Evolutionary conservation across 1,140 invertebrate genomes (phyloP), one percentile per base, ranked within the genome.

Genomic region (Elysia chlorotica): DNA sequence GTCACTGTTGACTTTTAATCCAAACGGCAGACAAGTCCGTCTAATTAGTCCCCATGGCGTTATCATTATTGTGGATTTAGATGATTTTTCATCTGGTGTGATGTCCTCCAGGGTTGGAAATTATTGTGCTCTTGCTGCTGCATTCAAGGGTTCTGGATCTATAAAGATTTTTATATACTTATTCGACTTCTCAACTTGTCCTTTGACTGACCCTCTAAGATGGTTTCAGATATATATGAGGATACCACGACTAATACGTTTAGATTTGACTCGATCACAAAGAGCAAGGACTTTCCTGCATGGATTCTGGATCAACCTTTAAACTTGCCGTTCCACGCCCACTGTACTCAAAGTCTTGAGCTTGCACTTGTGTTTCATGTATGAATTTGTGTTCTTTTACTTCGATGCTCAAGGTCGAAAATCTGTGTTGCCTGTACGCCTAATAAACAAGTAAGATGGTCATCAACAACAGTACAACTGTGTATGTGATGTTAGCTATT

Each of bases 201-300:
- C 75, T 71, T 5, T 30, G 30, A 30, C 73, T 53, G 30, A 48
- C 66, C 75, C 65, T 75, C 21, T 68, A 63, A n/a, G 75, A 75
- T 5, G 85, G 81, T 72, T 84, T 69, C 2, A 31, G 71, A 0
- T 84, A 75, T 65, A 71, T 71, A 65, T 31, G 56, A 87, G 85
- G 19, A 85, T 68, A 25, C 65, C 73, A 33, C n/a, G n/a, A 17
- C 37, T 19, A 19, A 23, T 71, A 6, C 31, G 36, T 0, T 59
- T 0, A 14, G 21, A 19, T 36, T 61, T 56, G 5, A 68, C 66
- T 30, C 54, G 48, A n/a, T 68, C 28, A n/a, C 0, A 31, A 21
- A 53, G 28, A 19, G 66, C 14, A 5, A 68, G 66, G 5, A 68
- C 6, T 54, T 25, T 21, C 54, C 66, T 48, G 41, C 41, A 48